Conservation (phyloP, 2,888 invertebrate species). For the Leucania comma region DNA sequence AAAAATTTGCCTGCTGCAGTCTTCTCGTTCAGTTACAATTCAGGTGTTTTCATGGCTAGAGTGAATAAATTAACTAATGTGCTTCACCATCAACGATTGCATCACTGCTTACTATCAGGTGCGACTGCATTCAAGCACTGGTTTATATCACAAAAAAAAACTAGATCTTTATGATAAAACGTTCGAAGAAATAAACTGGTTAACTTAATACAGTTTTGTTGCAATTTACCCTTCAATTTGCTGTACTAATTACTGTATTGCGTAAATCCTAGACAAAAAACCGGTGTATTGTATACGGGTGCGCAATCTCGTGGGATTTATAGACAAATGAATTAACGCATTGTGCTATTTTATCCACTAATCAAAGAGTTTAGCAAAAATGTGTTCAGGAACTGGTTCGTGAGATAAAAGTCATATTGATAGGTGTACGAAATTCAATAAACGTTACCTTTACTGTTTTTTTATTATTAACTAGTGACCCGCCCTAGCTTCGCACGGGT, state of each 20-base stretch:
- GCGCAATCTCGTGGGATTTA: conserved; percentile 64
- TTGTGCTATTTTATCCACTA: conserved; percentile 62
- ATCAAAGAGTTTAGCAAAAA: conserved; percentile 44
- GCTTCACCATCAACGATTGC: too few species aligned
- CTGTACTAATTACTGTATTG: conserved; percentile 52
- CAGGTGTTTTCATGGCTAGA: too few species aligned
- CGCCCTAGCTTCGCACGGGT: too few species aligned
- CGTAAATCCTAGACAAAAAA: conserved; percentile 54
- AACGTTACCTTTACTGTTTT: neutral
- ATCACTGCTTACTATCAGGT: too few species aligned
- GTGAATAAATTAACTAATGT: too few species aligned
- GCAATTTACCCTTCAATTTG: conserved; percentile 53
- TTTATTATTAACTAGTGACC: too few species aligned
- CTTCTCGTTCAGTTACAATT: too few species aligned
- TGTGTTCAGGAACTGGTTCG: conserved; percentile 40
- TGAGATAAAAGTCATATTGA: conserved; percentile 19
- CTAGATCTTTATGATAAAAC: too few species aligned
- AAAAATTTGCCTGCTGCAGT: too few species aligned
- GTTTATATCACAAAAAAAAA: too few species aligned
- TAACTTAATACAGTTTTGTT: conserved; percentile 45
- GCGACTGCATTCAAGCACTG: too few species aligned
- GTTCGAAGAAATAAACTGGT: conserved; percentile 1
- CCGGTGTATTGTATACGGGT: conserved; percentile 46
- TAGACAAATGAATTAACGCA: conserved; percentile 60
- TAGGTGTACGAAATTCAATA: neutral